Percentiles rank a stretch among this genome's conserved stretches.
Conservation (phyloP, 2,888 invertebrate genomes). For the Drosophila histrio region DNA sequence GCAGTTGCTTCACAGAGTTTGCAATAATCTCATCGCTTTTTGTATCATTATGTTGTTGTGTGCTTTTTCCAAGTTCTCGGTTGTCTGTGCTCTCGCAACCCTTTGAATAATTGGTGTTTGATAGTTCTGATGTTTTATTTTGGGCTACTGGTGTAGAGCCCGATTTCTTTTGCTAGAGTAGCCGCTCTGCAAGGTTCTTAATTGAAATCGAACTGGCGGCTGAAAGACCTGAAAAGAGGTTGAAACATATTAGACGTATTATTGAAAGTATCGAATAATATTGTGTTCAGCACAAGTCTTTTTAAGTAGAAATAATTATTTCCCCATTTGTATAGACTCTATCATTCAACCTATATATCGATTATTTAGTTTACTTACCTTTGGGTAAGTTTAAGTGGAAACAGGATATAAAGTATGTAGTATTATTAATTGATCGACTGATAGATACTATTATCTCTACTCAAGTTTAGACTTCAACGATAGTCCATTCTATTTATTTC, state of each 20-base stretch:
- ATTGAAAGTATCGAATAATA: not conserved
- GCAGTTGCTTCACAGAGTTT: conserved; percentile 42
- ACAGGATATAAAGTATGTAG: not conserved
- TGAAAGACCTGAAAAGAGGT: conserved; percentile 81
- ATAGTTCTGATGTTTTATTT: conserved; percentile 54
- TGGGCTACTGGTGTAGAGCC: conserved; percentile 84
- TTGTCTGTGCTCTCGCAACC: conserved; percentile 35
- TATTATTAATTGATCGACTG: not conserved
- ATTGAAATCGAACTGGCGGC: conserved; percentile 86
- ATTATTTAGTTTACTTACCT: not conserved
- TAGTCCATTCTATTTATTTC: no score
- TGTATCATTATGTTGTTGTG: conserved; percentile 30
- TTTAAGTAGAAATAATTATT: not conserved
- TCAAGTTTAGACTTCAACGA: no score
- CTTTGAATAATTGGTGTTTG: conserved; percentile 46
- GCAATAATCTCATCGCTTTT: conserved; percentile 46
- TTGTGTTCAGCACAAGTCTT: not conserved
- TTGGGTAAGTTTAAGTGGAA: not conserved
- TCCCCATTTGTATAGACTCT: not conserved
- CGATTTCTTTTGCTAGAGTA: conserved; percentile 83
- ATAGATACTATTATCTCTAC: no score
- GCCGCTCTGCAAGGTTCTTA: conserved; percentile 82
- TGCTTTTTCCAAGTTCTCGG: conserved; percentile 35
- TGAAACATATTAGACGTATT: conserved; percentile 12
- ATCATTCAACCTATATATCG: not conserved